phyloP scores from a whole-genome alignment of 2,797 vertebrate species.

The Platalea minor region DNA sequence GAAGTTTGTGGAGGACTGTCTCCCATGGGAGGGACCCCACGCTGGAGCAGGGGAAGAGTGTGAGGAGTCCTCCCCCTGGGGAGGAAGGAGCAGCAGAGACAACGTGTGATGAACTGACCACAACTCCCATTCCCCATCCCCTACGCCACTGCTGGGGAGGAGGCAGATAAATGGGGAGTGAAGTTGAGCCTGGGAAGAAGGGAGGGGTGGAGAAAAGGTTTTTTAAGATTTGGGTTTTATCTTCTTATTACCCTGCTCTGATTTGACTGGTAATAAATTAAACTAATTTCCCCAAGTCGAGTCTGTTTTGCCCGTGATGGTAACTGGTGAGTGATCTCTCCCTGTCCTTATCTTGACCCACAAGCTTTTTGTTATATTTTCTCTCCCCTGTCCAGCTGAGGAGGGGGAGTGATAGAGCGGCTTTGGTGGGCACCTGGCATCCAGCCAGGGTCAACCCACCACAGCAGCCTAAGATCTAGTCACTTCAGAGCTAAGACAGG shows the following conservation, averaged over 20 bases:
- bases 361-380: background rate
- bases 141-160: background rate
- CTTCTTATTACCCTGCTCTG: background rate
- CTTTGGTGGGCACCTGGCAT: background rate
- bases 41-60: background rate
- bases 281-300: background rate
- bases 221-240: background rate
- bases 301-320: background rate
- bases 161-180: background rate
- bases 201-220: background rate
- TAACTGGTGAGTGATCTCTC: background rate
- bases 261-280: background rate
- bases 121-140: background rate
- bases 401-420: background rate
- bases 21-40: background rate
- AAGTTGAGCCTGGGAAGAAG: background rate
- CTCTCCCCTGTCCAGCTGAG: background rate
- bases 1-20: background rate
- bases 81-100: background rate
- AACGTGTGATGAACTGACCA: background rate
- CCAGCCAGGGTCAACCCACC: background rate
- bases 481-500: background rate
- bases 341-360: background rate
- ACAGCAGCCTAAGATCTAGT: background rate
- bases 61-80: background rate